Percentiles rank a stretch among this genome's conserved stretches.
These are phyloP conservation scores for Papilio elwesi DNA, from an alignment of 2,888 invertebrate species.

Conservation along the genomic window DNA sequence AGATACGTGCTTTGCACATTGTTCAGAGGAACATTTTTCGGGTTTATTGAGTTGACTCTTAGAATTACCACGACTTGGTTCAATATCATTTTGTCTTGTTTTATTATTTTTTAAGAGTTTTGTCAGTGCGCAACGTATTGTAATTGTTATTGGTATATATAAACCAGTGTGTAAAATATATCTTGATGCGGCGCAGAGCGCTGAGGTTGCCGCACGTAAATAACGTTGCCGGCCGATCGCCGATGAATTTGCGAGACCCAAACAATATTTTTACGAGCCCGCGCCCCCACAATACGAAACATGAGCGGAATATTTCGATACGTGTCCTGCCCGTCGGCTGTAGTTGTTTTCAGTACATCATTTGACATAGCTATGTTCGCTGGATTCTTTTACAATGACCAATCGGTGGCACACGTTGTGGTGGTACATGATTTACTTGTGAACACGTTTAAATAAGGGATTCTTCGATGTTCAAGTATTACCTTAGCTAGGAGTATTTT, in stretches of 20 bases:
- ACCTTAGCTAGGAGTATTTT: too few relatives aligned
- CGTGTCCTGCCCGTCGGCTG: background rate
- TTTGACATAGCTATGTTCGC: background rate
- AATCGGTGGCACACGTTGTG: too few relatives aligned
- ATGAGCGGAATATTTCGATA: conserved; percentile 13
- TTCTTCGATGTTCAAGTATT: too few relatives aligned
- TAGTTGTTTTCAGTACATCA: conserved; percentile 1
- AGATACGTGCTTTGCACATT: too few relatives aligned
- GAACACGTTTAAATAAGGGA: too few relatives aligned
- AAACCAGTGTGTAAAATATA: conserved; percentile 21
- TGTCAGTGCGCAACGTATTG: background rate
- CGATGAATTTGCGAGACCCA: conserved; percentile 29
- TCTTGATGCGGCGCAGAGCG: background rate
- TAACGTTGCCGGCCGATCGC: conserved; percentile 3
- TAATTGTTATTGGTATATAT: background rate
- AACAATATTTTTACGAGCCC: conserved; percentile 26
- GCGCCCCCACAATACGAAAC: background rate
- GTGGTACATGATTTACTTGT: too few relatives aligned
- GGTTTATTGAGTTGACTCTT: too few relatives aligned
- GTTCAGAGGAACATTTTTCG: too few relatives aligned
- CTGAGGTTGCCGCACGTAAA: conserved; percentile 17
- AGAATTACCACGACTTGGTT: too few relatives aligned
- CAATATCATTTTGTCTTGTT: too few relatives aligned
- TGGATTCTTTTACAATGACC: background rate
- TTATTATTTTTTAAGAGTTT: too few relatives aligned